Base-by-base conservation (phyloP, 1,140 invertebrate genomes). In the Elymnias hypermnestra region DNA sequence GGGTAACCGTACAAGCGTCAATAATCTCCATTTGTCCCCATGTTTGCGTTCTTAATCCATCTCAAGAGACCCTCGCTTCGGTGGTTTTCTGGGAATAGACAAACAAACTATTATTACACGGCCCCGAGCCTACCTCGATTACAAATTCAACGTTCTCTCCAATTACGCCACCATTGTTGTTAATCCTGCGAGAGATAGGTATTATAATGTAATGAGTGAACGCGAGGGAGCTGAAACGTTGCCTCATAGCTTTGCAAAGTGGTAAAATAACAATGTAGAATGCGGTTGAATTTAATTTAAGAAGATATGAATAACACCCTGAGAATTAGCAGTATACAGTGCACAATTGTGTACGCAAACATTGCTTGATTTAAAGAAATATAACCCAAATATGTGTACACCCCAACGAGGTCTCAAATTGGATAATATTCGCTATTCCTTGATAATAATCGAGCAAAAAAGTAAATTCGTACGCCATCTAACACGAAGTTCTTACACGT, bases 41-140 rank as follows among this genome's bases (percentile, higher is more conserved):
- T 25, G 36, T 42, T 42, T 15, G 19, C 29, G 31, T 3, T 44
- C 42, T 23, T 43, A 44, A 43, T 43, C 41, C 29, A 18, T 13
- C 29, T 43, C 41, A 22, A 17, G 31, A 15, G 29, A 8, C 2
- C 38, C 18, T n/a, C 21, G 37, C 37, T 25, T 9, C 37, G 23
- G 15, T 23, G 26, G 26, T 29, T 41, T 44, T 36, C 38, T 22
- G 22, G 9, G 22, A 12, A 36, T 21, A 35, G 25, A 33, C 38
- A 49, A 41, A 49, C 29, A 35, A 35, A 49, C 37, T 25, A 42
- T 23, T 31, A 29, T 12, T 3, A 9, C 5, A 3, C 23, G 8
- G n/a, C 2, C 26, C 26, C 7, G 26, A 29, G 26, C 26, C 26
- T 29, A 29, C 26, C 26, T 13, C 26, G 26, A 29, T 29, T 29